Conservation (phyloP, 2,113 vertebrate genomes). For the Sarotherodon lohbergeri region DNA sequence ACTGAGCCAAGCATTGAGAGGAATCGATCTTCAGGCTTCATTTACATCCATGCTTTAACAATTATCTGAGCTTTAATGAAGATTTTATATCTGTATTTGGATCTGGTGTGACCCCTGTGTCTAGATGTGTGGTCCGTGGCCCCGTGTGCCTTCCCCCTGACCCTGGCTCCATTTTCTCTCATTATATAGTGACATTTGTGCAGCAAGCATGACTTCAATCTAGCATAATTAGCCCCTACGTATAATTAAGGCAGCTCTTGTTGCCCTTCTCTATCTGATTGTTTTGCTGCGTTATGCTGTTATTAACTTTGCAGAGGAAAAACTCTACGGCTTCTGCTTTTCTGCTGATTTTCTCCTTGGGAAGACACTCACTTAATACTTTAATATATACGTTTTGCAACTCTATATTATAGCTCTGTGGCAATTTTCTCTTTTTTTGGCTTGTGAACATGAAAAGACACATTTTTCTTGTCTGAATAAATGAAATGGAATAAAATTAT, state of each 20-base stretch:
- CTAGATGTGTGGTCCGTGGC: not conserved
- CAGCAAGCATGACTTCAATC: constrained; percentile 42
- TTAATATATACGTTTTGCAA: not conserved
- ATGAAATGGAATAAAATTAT: not conserved
- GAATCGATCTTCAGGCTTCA: constrained; percentile 46
- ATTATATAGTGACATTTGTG: constrained; percentile 49
- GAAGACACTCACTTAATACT: not conserved
- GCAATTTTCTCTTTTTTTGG: not conserved
- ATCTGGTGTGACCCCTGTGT: constrained; percentile 12
- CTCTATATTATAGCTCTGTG: not conserved
- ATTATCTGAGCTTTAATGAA: constrained; percentile 49
- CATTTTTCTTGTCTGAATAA: not conserved
- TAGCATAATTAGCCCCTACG: constrained; percentile 47
- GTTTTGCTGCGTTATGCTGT: constrained; percentile 28
- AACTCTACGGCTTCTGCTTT: not conserved
- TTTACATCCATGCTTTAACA: constrained; percentile 37
- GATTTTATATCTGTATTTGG: constrained; percentile 25
- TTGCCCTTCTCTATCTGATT: constrained; percentile 31
- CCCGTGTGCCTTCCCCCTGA: not conserved
- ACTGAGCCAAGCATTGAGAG: not conserved
- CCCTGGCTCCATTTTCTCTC: constrained; percentile 34
- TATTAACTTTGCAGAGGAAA: constrained; percentile 26
- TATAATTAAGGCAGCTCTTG: constrained; percentile 53
- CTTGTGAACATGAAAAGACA: not conserved
- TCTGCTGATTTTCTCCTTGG: not conserved